Evolutionary conservation across 2,797 vertebrate genomes (phyloP), one percentile per base, ranked within the genome.

Genomic region (Ctenopoma kingsleyae): DNA sequence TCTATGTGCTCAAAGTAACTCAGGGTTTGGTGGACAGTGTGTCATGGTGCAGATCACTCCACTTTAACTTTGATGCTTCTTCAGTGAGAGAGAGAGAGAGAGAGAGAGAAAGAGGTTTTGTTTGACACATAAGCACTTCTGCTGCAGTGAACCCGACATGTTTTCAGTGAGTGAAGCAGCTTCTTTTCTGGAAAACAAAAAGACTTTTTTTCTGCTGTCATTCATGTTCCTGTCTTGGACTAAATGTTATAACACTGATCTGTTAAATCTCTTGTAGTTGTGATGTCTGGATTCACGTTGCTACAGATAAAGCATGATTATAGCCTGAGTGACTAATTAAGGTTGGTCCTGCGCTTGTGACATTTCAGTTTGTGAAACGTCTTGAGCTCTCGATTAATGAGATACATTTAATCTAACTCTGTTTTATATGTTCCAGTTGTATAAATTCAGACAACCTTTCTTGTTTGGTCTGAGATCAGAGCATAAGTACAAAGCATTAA

Each of bases 161-260:
- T 63, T 73, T 78, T 89, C 74, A 80, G 72, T 86, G 55, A 83
- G 63, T 22, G 48, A 44, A 36, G 52, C 51, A 63, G 67, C 60
- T 52, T 67, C 68, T 57, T 46, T 70, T 61, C 50, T 58, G 53
- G 52, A 77, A 83, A 76, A 82, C 61, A 80, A 75, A 83, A 71
- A 61, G 16, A 57, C 57, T 32, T 16, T 22, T 69, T 72, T 56
- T 19, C 46, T 61, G 58, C 15, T 62, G 60, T 59, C 59, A 30
- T 76, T 80, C 44, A 70, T 77, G 44, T 80, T 59, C 67, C 57
- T 56, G 49, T 64, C 51, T 63, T 2, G 9, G 61, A 78, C 32
- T 44, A 57, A 65, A 35, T 49, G 46, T 43, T 69, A 48, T 69
- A 57, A 40, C 50, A 19, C 55, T 13, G 48, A 75, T 67, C 52